Base-by-base conservation (phyloP, 1,140 invertebrate species). In the Zaprionus tsacasi region DNA sequence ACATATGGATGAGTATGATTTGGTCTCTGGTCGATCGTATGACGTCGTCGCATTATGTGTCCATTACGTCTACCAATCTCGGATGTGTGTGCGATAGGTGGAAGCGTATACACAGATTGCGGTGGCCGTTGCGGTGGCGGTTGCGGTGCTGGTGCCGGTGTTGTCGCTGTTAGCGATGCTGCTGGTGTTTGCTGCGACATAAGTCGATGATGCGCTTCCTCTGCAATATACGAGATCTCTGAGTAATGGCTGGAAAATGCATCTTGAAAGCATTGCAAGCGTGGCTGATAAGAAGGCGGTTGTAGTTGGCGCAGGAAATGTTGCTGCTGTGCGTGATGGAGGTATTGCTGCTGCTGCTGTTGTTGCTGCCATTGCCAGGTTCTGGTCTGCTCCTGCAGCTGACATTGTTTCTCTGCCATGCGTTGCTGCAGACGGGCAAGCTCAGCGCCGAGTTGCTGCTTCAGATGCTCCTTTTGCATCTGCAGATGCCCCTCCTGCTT, bases 211-310 rank as follows among this genome's bases (percentile, higher is more conserved):
- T 52, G n/a, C 10, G 6, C 6, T 25, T 66, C 35, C 25, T 21
- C 27, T 56, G 36, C 25, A 21, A 6, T 2, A 25, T 13, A n/a
- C 10, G 33, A n/a, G 0, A 36, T 15, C 1, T 74, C 56, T 4
- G 38, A 12, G 71, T 45, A 76, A n/a, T 65, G 25, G 0, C 1
- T 30, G 1, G 70, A 3, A 52, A 68, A 59, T 13, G 64, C 60
- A 52, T 81, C 74, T n/a, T 50, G 60, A 78, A 70, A 82, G 45
- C 65, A 61, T 15, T 82, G 81, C 54, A 79, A 54, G 5, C 65
- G 43, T 30, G 63, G 61, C 13, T 63, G 70, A 40, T 70, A 54
- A 2, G 21, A n/a, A 21, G 68, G 43, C 0, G 77, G 12, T 8
- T 60, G 63, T 0, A 58, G 50, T 1, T 76, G 71, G 10, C 50